A percentile compares a stretch with the other conserved stretches of the same genome.
Evolutionary conservation across 1,140 invertebrate species (phyloP).

Genomic region (Cheumatopsyche charites): DNA sequence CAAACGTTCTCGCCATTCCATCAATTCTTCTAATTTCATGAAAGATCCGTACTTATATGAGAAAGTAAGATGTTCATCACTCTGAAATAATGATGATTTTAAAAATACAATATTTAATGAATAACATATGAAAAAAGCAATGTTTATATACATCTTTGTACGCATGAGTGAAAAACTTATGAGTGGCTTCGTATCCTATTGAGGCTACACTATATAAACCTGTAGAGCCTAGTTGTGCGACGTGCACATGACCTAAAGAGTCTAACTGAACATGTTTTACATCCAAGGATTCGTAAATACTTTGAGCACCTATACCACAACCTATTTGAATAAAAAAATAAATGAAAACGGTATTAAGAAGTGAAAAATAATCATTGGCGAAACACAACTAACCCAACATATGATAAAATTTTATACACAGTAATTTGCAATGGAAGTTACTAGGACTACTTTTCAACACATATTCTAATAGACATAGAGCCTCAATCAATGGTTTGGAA

Average conservation of each 20-base stretch:
- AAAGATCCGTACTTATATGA: constrained; percentile 95
- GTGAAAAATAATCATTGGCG: too few relatives aligned
- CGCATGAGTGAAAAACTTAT: constrained; percentile 86
- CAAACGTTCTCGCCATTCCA: constrained; percentile 80
- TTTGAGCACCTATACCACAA: constrained; percentile 71
- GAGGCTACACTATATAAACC: constrained; percentile 71
- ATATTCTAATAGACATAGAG: constrained; percentile 71
- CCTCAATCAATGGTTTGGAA: constrained; percentile 66
- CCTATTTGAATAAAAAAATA: constrained; percentile 55
- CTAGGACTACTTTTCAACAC: constrained; percentile 73
- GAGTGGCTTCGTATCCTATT: constrained; percentile 70
- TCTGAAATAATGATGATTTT: constrained; percentile 64
- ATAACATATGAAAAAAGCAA: constrained; percentile 14
- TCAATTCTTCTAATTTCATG: constrained; percentile 89
- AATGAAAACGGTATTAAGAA: not conserved
- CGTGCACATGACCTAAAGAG: constrained; percentile 85
- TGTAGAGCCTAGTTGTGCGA: constrained; percentile 71
- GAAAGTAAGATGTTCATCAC: constrained; percentile 87
- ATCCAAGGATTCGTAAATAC: constrained; percentile 75
- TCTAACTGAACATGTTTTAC: constrained; percentile 95
- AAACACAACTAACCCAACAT: constrained; percentile 62
- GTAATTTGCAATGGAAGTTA: constrained; percentile 79
- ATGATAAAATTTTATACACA: constrained; percentile 76
- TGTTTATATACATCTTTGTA: constrained; percentile 77
- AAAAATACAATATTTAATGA: constrained; percentile 32